Evolutionary conservation across 2,888 invertebrate genomes (phyloP), one percentile per base, ranked within the genome.

Genomic region (Lepidochrysops patricia): DNA sequence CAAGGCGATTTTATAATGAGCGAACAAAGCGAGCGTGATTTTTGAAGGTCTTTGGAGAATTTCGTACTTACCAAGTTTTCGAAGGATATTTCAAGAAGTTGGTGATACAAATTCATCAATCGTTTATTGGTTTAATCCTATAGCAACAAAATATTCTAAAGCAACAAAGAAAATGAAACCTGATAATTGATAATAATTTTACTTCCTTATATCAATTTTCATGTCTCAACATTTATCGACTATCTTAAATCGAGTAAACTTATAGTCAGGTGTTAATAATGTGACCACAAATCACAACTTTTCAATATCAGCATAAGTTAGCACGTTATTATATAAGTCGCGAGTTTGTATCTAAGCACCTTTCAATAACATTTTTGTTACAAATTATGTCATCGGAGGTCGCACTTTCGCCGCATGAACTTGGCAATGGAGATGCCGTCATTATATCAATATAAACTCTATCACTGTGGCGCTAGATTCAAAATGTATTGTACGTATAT

Each of bases 381-480:
- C 19, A 23, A 61, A 67, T 73, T 72, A 70, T 68, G 68, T 71
- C 70, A 72, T 71, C 71, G 70, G 65, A 71, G 72, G 70, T 70
- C 72, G 68, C 66, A 78, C 84, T 85, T 84, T 84, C 83, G 79
- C 79, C 74, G 71, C 81, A 77, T 84, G 85, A 84, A 80, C 86
- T 84, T 84, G 81, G 72, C 67, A 25, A 35, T 59, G 58, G 35
- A 13, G 15, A 19, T 32, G 4, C 9, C 19, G 23, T 29, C 32
- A 13, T 1, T 19, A 26, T n/a, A n/a, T n/a, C 32, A 54, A 54
- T 54, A 32, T 54, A 32, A 43, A 43, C 43, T 43, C 15, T 43
- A 43, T 19, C 19, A 43, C 6, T 9, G 3, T 3, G 13, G 19
- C 19, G 9, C 9, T 7, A 19, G 43, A 43, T 19, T 9, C 7